Evolutionary conservation across 2,888 invertebrate species (phyloP), one percentile per base, ranked within the genome.

Genomic region (Urechis unicinctus): DNA sequence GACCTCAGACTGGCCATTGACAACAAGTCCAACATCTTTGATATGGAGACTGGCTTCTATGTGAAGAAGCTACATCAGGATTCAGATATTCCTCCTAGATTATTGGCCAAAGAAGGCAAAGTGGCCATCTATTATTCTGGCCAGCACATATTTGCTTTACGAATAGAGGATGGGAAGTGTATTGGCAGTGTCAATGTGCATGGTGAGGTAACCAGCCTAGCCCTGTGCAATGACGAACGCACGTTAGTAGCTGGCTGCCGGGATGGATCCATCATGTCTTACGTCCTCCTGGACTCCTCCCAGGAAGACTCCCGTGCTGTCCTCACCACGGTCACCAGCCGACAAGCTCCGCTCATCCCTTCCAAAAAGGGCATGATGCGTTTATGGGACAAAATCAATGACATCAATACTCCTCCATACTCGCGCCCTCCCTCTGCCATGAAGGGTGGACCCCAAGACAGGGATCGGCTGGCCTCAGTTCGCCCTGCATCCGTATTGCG

Each of bases 211-310:
- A 30, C 56, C 28, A 46, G 45, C 31, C 13, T 61, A 4, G 22
- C 49, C 6, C 61, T 73, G 9, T 70, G 73, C 54, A 58, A 65
- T 17, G 74, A 77, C 57, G 66, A 73, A 6, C 61, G 70, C 36
- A 75, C 75, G 0, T 48, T 77, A 3, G 55, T 77, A 17, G 65
- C 73, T 3, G 77, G 76, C 17, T 75, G 75, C 53, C 53, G 56
- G 3, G 74, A 75, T 55, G 77, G 77, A 0, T 65, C 71, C 0
- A 55, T 77, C 6, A 60, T 71, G 2, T 69, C 70, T 13, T 73
- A 73, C 58, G 68, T 73, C 5, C 54, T 77, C 22, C 62, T 74
- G 22, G 74, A 77, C 50, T 21, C 9, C 17, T 22, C 22, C n/a
- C 13, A 45, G 1, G 61, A 63, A n/a, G 53, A 57, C 21, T 9